Evolutionary conservation across 2,113 vertebrate genomes (phyloP), one percentile per base, ranked within the genome.

Genomic region (Esox niger): DNA sequence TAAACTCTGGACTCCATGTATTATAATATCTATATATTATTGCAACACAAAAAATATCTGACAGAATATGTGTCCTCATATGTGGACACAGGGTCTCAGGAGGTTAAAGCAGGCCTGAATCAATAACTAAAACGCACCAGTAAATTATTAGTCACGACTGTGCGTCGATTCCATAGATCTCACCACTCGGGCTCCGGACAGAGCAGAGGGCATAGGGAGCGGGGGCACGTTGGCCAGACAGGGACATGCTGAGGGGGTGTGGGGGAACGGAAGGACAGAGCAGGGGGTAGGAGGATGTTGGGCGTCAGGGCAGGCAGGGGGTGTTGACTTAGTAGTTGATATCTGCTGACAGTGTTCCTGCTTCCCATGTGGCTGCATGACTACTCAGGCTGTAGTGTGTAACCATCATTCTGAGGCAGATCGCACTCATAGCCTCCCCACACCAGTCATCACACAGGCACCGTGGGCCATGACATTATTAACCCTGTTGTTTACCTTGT

Each of bases 321-420:
- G 17, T 9, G 43, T 77, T 72, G 70, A 72, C 52, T 71, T 60
- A 56, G 64, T 31, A 58, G 43, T 11, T 8, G 2, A 31, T 31
- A 49, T 64, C 9, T 60, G 69, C 69, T 72, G 69, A 71, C 66
- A 52, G 8, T 17, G 43, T 52, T 64, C 61, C 56, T 26, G n/a
- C 6, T 60, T 9, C 29, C 21, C 9, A 11, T 2, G 21, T 26
- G 32, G 32, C 63, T 61, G 29, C 33, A 25, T 29, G 25, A 38
- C 46, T 13, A 47, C 32, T 64, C 49, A 55, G 31, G 17, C 33
- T 63, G 33, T 15, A 23, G 17, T 43, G 30, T 29, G 25, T 10
- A 56, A 25, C 54, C 54, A 26, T 27, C 23, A 21, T 56, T 56
- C 23, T 56, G 54, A 21, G 23, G 21, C 54, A 23, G 13, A 49